Percentiles rank a stretch among this genome's conserved stretches.
These are phyloP conservation scores for Embiotoca jacksoni DNA, from an alignment of 2,113 vertebrate species.

Conservation along the genomic window DNA sequence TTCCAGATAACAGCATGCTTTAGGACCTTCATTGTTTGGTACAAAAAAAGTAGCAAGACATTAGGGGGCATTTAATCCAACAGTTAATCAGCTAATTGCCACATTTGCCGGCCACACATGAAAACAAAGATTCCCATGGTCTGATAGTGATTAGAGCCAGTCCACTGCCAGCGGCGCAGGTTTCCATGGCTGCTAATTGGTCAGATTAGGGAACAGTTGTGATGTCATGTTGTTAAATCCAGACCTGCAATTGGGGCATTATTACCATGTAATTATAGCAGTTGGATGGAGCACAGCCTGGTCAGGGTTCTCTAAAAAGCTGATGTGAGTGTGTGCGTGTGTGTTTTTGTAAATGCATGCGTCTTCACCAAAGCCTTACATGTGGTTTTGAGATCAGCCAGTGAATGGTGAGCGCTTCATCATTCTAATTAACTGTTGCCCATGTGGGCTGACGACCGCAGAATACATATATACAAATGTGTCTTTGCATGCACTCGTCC, in stretches of 20 bases:
- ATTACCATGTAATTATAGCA: conserved; percentile 72
- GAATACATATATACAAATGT: conserved; percentile 23
- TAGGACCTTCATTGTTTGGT: neutral
- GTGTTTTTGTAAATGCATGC: conserved; percentile 12
- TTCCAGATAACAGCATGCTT: neutral
- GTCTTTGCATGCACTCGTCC: conserved; percentile 18
- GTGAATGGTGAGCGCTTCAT: conserved; percentile 40
- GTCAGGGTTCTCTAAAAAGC: conserved; percentile 42
- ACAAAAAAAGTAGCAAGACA: neutral
- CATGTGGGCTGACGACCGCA: conserved; percentile 47
- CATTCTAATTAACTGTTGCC: conserved; percentile 64
- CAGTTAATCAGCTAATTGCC: conserved; percentile 15
- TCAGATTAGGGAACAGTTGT: conserved; percentile 66
- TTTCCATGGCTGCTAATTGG: conserved; percentile 73
- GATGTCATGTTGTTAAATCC: conserved; percentile 74
- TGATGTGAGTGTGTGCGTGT: neutral
- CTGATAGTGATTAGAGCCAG: conserved; percentile 51
- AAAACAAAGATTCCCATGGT: conserved; percentile 45
- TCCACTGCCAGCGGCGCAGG: conserved; percentile 32
- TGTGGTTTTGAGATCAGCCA: conserved; percentile 59
- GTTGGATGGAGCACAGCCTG: conserved; percentile 26
- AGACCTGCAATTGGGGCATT: conserved; percentile 64
- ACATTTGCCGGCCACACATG: conserved; percentile 15
- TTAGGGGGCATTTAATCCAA: conserved; percentile 27
- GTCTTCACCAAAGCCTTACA: conserved; percentile 39